These are phyloP conservation scores for Suillia variegata DNA, from an alignment of 2,888 invertebrate genomes.

Conservation along the genomic window DNA sequence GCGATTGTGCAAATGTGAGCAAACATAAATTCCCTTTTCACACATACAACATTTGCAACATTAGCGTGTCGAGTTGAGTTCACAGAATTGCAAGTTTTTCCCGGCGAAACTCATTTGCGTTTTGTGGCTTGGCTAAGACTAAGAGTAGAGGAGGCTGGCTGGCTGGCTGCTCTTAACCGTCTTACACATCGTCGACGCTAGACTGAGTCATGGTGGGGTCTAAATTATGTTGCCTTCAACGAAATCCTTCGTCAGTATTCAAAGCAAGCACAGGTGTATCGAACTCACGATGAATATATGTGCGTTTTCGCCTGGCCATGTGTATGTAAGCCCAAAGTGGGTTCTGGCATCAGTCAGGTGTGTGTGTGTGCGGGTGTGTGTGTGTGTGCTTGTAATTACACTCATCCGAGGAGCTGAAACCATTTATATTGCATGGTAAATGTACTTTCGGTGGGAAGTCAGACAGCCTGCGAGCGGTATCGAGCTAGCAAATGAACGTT, in stretches of 20 bases:
- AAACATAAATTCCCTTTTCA: constrained; percentile 5
- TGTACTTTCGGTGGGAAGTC: too few relatives aligned
- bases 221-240: background rate
- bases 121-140: background rate
- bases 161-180: too few relatives aligned
- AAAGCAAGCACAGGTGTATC: background rate
- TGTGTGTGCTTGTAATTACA: background rate
- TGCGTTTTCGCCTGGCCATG: background rate
- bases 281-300: background rate
- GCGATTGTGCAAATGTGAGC: background rate
- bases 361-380: background rate
- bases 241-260: background rate
- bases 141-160: background rate
- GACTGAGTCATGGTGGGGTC: too few relatives aligned
- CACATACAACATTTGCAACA: background rate
- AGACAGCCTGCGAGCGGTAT: too few relatives aligned
- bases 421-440: background rate
- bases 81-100: background rate
- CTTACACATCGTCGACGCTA: too few relatives aligned
- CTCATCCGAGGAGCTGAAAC: too few relatives aligned
- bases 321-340: background rate
- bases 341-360: background rate
- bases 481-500: too few relatives aligned
- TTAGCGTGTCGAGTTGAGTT: background rate
- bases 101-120: background rate